Base-by-base conservation (phyloP, 1,140 invertebrate genomes). In the Oscheius sp. region DNA sequence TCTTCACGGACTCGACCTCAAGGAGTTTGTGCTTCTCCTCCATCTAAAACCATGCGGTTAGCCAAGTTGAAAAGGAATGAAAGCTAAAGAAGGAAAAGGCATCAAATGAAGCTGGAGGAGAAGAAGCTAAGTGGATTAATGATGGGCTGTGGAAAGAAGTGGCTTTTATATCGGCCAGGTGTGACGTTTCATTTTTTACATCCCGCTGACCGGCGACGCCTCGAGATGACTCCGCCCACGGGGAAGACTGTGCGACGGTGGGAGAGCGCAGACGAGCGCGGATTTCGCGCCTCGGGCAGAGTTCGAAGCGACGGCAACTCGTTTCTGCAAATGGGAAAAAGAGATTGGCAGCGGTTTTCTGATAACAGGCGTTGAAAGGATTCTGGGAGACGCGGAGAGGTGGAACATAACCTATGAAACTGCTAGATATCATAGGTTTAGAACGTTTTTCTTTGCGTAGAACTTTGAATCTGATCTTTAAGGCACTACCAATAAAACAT, bases 1-100 rank as follows among this genome's bases (percentile, higher is more conserved):
- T 76, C 29, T 70, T 67, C 23, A 79, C 62, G 49, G 58, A 49
- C 49, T 76, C 78, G 23, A 75, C 77, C 69, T 79, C 70, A 23
- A 55, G 38, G 15, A 45, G 58, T 59, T 74, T 67, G 49, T 26
- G 34, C 28, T 73, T 59, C 59, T 71, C 58, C 69, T 71, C 69
- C 61, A 63, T 63, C 61, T 63, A 32, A 34, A 63, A 63, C 31
- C 26, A 18, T 26, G 23, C 13, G 15, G 0, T 10, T 42, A 59
- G 23, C 23, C 13, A 31, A 23, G 23, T 10, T 15, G 13, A 59
- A 15, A 23, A 28, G 23, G 23, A 15, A 59, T 13, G 23, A 59
- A 23, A 59, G 20, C 10, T 13, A 31, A 23, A 59, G 20, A 20
- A 15, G 23, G 29, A 23, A 28, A 15, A 15, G 23, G 55, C 0